Evolutionary conservation across 1,140 invertebrate genomes (phyloP), one percentile per base, ranked within the genome.

Genomic region (Calephelis virginiensis): DNA sequence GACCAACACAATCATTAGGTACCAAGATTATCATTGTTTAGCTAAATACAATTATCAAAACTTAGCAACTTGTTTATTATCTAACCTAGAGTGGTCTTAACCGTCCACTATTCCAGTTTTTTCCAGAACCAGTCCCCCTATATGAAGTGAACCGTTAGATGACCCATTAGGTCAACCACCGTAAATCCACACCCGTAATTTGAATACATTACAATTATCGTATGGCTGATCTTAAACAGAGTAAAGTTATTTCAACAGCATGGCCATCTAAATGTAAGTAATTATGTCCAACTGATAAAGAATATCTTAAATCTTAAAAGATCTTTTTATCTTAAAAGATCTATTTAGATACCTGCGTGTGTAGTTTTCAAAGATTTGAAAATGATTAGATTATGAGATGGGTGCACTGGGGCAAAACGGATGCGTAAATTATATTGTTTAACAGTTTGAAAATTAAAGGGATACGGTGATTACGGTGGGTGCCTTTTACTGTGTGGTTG

Each of bases 301-400:
- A 67, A 73, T 75, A 82, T 82, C 78, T 78, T 63, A 56, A 62
- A 82, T 82, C 78, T 78, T 63, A 56, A 62, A 60, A 65, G 70
- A 71, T 69, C 73, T 72, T n/a, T n/a, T n/a, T n/a, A n/a, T n/a
- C n/a, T n/a, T 63, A 56, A 62, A 60, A 65, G 70, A 71, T 69
- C 73, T 72, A 77, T 72, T 70, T 38, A 65, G 73, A 83, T 76
- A 81, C 67, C 10, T 76, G 73, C 71, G 64, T 71, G 69, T 73
- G 70, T 77, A 73, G 75, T 78, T 77, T 74, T 71, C 63, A 72
- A 74, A 72, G 66, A 75, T 77, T 61, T 64, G 69, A 56, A 65
- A 74, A 73, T 74, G 76, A 80, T 73, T 73, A 71, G 62, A 71
- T 74, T 70, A 53, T 80, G 78, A 81, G 80, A 79, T 84, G 76